Evolutionary conservation across 1,140 invertebrate genomes (phyloP).

Genomic region (Drosophila nasuta): DNA sequence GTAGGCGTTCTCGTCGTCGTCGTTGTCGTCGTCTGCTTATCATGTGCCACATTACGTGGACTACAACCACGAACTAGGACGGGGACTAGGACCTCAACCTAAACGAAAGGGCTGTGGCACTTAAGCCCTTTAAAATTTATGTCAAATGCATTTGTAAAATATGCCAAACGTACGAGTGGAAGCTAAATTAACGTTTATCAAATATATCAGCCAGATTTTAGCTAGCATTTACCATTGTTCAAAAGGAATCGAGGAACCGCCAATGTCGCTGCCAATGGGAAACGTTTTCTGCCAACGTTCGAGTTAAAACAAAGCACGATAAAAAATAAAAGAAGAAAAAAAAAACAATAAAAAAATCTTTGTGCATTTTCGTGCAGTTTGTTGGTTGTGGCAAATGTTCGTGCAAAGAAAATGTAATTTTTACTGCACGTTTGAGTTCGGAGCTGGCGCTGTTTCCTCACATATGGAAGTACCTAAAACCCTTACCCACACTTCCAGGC

Average conservation of each 20-base stretch:
- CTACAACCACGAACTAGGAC: background rate
- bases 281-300: conserved; percentile 43
- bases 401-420: conserved; percentile 80
- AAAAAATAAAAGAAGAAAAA: conserved; percentile 20
- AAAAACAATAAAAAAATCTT: conserved; percentile 55
- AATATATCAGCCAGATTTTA: background rate
- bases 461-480: background rate
- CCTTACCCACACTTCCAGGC: background rate
- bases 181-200: too few relatives aligned
- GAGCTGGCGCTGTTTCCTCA: background rate
- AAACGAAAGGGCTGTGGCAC: conserved; percentile 34
- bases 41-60: conserved; percentile 46
- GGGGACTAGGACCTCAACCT: too few relatives aligned
- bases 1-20: conserved; percentile 7
- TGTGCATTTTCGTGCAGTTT: conserved; percentile 74
- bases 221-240: conserved; percentile 40
- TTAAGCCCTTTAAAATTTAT: conserved; percentile 81
- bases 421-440: conserved; percentile 65
- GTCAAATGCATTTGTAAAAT: conserved; percentile 83
- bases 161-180: conserved; percentile 75
- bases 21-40: conserved; percentile 48
- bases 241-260: conserved; percentile 10
- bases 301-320: conserved; percentile 51
- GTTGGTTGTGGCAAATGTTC: conserved; percentile 68
- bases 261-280: conserved; percentile 48